Evolutionary conservation across 2,888 invertebrate genomes (phyloP).

Genomic region (Zygothrica quintamaculata): DNA sequence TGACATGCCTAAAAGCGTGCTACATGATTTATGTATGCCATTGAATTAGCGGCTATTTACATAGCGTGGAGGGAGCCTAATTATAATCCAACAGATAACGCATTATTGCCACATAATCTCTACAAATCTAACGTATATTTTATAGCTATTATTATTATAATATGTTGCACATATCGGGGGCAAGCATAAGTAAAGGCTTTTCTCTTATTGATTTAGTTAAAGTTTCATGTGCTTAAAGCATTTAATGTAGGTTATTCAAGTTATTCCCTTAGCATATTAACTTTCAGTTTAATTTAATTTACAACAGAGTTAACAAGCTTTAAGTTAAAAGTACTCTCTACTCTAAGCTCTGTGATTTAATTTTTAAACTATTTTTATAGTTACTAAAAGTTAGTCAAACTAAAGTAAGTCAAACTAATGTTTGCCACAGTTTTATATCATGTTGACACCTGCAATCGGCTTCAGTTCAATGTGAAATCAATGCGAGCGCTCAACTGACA

Average conservation of each 20-base stretch:
- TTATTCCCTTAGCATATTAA: too few relatives aligned
- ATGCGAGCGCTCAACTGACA: conserved; percentile 56
- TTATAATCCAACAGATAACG: background rate
- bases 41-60: too few relatives aligned
- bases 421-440: conserved; percentile 27
- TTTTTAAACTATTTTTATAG: conserved; percentile 10
- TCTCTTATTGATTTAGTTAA: too few relatives aligned
- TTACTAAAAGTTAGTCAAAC: conserved; percentile 5
- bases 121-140: background rate
- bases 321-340: too few relatives aligned
- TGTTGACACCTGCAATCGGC: conserved; percentile 31
- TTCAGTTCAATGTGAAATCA: conserved; percentile 48
- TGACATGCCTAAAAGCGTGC: background rate
- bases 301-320: too few relatives aligned
- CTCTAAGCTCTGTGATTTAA: too few relatives aligned
- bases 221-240: too few relatives aligned
- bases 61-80: background rate
- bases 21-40: conserved; percentile 1
- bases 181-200: too few relatives aligned
- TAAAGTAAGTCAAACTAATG: conserved; percentile 42
- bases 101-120: background rate
- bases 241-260: too few relatives aligned
- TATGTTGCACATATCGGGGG: too few relatives aligned
- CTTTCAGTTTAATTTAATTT: too few relatives aligned
- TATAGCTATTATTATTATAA: background rate